A percentile compares a stretch with the other conserved stretches of the same genome.
phyloP scores from a whole-genome alignment of 1,140 invertebrate genomes.

The Plutomurus gul region DNA sequence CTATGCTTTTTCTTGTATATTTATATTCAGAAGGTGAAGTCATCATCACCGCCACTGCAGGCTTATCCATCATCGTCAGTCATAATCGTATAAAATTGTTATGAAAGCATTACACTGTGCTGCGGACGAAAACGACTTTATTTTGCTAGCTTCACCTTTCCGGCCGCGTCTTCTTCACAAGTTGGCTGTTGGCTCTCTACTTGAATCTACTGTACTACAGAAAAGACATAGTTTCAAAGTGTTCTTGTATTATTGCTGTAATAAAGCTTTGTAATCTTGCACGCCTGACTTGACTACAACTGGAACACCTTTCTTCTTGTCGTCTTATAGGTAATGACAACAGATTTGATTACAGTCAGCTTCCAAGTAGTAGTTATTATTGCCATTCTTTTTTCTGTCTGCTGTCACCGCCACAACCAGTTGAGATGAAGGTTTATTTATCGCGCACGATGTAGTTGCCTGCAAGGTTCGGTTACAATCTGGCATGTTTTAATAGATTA shows the following conservation, averaged over 20 bases:
- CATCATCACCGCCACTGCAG: background rate
- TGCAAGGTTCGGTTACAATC: slow-evolving; percentile 4
- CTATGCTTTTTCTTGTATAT: background rate
- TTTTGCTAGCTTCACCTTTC: background rate
- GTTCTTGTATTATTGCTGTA: background rate
- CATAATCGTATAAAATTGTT: slow-evolving; percentile 8
- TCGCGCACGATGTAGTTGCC: background rate
- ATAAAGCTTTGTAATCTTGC: slow-evolving; percentile 10
- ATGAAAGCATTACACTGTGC: background rate
- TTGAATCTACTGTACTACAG: background rate
- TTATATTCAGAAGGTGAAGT: background rate
- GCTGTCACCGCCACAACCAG: background rate
- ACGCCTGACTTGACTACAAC: background rate
- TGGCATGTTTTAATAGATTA: slow-evolving; percentile 27
- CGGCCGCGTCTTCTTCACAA: too few relatives aligned
- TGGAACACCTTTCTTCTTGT: background rate
- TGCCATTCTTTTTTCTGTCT: background rate
- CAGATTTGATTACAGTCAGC: background rate
- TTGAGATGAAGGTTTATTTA: slow-evolving; percentile 7
- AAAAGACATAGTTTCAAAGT: too few relatives aligned
- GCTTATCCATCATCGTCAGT: slow-evolving; percentile 20
- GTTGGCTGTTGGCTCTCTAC: background rate
- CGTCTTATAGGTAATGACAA: slow-evolving; percentile 12
- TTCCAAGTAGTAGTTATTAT: background rate
- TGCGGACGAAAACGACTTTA: background rate